Conservation (phyloP, 2,113 vertebrate genomes). For the Sapajus apella region DNA sequence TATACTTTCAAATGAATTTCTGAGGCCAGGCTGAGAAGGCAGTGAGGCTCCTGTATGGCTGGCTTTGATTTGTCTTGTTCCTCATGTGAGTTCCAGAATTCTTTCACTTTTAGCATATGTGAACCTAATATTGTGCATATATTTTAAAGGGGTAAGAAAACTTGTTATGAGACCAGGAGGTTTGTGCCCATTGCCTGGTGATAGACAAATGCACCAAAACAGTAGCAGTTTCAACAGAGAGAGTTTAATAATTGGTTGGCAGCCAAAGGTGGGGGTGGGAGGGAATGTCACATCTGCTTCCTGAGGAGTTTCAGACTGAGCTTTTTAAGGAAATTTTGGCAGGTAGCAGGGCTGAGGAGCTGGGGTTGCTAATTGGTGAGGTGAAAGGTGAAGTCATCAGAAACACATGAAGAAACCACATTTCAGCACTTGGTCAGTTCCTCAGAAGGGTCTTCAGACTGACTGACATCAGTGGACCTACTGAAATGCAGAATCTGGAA, state of each 20-base stretch:
- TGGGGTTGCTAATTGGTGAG: neutral
- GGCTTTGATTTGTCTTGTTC: rapidly evolving
- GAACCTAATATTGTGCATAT: rapidly evolving
- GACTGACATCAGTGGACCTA: neutral
- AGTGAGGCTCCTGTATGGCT: rapidly evolving
- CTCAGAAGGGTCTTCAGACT: neutral
- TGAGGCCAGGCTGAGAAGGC: neutral
- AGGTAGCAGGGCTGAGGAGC: neutral
- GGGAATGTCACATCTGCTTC: neutral
- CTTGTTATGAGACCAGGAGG: neutral
- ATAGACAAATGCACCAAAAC: neutral
- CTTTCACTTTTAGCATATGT: rapidly evolving
- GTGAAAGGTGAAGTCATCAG: neutral
- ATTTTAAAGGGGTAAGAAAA: neutral
- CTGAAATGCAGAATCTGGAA: neutral
- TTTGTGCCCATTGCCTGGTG: neutral
- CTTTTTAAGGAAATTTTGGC: neutral
- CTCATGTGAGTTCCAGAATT: too few relatives aligned
- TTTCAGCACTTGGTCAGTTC: neutral
- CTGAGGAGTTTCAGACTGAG: neutral
- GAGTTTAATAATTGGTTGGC: neutral
- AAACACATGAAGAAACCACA: neutral
- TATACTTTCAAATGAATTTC: neutral
- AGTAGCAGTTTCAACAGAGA: too few relatives aligned
- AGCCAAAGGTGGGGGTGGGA: neutral